Percentiles rank a stretch among this genome's conserved stretches.
phyloP scores from a whole-genome alignment of 1,140 invertebrate species.

The Daktulosphaira vitifoliae region DNA sequence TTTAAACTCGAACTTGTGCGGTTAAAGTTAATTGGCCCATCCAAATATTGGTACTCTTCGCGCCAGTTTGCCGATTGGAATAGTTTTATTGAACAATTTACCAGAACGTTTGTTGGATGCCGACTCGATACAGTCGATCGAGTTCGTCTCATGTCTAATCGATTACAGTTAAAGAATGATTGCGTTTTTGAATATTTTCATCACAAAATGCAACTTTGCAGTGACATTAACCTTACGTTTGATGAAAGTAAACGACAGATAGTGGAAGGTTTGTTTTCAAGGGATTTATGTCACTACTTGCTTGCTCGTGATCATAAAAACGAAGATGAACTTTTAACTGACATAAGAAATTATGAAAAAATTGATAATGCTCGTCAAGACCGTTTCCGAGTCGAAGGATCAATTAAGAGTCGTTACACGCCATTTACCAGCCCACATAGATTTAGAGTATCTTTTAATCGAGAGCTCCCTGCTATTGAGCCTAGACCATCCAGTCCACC shows the following conservation, averaged over 20 bases:
- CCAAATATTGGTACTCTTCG: too few relatives aligned
- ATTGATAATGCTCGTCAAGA: not conserved
- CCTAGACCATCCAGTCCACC: too few relatives aligned
- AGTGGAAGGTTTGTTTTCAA: not conserved
- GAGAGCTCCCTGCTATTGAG: too few relatives aligned
- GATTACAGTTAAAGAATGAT: not conserved
- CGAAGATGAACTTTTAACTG: not conserved
- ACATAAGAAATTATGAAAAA: not conserved
- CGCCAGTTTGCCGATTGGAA: too few relatives aligned
- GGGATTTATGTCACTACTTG: not conserved
- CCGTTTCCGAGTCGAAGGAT: not conserved
- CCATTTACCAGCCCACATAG: not conserved
- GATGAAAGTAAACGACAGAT: not conserved
- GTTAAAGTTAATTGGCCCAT: too few relatives aligned
- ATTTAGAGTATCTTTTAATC: too few relatives aligned
- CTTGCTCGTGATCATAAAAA: not conserved
- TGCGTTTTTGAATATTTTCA: not conserved
- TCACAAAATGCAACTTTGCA: not conserved
- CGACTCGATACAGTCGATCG: not conserved
- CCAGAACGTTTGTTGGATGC: not conserved
- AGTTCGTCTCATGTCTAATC: not conserved
- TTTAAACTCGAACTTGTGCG: too few relatives aligned
- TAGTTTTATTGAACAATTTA: not conserved
- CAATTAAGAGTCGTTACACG: not conserved
- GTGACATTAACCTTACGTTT: not conserved